Evolutionary conservation across 2,797 vertebrate species (phyloP).

Genomic region (Diplodus puntazzo): DNA sequence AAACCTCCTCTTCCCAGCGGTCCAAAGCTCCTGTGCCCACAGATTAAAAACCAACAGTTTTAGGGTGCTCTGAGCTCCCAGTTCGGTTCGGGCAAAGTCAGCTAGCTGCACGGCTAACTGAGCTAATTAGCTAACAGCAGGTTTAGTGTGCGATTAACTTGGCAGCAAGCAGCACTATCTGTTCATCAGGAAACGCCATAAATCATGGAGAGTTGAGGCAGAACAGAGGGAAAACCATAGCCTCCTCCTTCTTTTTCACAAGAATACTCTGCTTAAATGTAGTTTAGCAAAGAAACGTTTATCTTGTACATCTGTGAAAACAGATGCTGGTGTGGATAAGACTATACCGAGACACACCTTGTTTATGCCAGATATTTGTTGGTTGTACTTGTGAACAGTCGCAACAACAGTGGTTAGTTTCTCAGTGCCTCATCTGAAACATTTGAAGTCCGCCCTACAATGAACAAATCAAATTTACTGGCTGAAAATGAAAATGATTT

Average conservation of each 20-base stretch:
- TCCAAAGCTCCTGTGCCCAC: too few relatives aligned
- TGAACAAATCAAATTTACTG: conserved; percentile 60
- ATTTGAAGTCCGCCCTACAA: conserved; percentile 36
- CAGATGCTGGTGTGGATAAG: neutral
- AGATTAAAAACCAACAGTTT: too few relatives aligned
- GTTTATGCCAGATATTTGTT: neutral
- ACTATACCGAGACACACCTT: neutral
- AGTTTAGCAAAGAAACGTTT: neutral
- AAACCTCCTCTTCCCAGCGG: too few relatives aligned
- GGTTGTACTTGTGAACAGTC: neutral
- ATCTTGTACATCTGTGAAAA: conserved; percentile 7
- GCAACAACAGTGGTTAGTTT: neutral
- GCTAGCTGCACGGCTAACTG: too few relatives aligned
- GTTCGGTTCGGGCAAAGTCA: too few relatives aligned
- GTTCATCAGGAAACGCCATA: too few relatives aligned
- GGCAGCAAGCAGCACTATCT: too few relatives aligned
- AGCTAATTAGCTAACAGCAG: too few relatives aligned
- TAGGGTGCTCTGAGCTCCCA: too few relatives aligned
- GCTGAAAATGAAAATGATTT: conserved; percentile 61
- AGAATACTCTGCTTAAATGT: neutral
- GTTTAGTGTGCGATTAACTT: too few relatives aligned
- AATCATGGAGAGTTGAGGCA: too few relatives aligned
- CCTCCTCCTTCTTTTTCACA: neutral
- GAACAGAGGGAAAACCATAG: too few relatives aligned
- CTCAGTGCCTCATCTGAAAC: neutral